Percentiles rank a stretch among this genome's conserved stretches.
Evolutionary conservation across 2,797 vertebrate species (phyloP).

Genomic region (Hoplostethus atlanticus): DNA sequence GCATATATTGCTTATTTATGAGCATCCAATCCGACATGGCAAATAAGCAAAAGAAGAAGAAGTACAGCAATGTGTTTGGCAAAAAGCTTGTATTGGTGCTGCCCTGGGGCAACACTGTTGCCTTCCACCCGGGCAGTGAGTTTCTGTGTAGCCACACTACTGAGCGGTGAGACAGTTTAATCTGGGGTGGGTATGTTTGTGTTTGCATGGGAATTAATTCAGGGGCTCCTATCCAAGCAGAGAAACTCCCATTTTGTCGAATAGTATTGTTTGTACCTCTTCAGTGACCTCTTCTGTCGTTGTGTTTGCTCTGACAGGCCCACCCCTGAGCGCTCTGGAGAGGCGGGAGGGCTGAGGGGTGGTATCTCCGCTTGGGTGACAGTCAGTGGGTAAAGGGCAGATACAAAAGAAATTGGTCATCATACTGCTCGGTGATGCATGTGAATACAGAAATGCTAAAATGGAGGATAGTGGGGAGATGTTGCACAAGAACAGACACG

Average conservation of each 20-base stretch:
- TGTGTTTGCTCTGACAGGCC: constrained; percentile 22
- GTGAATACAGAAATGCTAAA: neutral
- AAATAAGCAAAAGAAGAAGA: constrained; percentile 26
- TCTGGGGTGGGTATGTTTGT: constrained; percentile 1
- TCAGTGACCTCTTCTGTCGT: constrained; percentile 37
- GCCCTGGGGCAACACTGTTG: constrained; percentile 17
- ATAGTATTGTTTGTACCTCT: constrained; percentile 47
- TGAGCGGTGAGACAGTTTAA: neutral
- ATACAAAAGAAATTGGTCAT: constrained; percentile 25
- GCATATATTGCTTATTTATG: constrained; percentile 32
- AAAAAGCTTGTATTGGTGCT: constrained; percentile 33
- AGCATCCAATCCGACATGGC: constrained; percentile 34
- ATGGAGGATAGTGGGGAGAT: neutral
- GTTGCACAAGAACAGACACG: constrained; percentile 17
- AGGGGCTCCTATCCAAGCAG: constrained; percentile 3
- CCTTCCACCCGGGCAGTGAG: neutral
- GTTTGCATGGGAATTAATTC: constrained; percentile 16
- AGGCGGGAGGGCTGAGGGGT: neutral
- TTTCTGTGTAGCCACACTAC: neutral
- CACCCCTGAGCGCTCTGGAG: constrained; percentile 6
- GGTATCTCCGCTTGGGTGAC: neutral
- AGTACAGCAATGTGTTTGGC: constrained; percentile 12
- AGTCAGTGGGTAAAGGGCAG: neutral
- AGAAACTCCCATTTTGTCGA: constrained; percentile 32
- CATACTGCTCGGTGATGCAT: neutral